Evolutionary conservation across 2,113 vertebrate genomes (phyloP).

Genomic region (Hoplias malabaricus): DNA sequence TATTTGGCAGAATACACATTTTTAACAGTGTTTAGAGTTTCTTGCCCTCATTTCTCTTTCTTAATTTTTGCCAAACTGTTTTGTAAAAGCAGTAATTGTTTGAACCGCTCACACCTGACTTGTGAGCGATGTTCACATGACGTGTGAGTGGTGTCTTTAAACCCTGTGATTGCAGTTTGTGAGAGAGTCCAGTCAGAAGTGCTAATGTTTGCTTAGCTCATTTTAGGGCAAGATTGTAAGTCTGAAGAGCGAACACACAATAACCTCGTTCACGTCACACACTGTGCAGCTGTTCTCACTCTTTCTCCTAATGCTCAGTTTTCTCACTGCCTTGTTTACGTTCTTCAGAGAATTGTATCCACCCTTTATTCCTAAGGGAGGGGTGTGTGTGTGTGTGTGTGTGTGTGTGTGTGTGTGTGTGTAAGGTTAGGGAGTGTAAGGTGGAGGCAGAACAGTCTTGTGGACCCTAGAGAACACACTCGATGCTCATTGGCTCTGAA

Average conservation of each 20-base stretch:
- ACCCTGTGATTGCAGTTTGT: slow-evolving; percentile 41
- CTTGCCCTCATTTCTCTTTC: not conserved
- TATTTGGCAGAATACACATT: no score
- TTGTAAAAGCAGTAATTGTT: no score
- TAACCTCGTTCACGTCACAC: not conserved
- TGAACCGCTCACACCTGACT: not conserved
- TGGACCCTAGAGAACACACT: slow-evolving; percentile 9
- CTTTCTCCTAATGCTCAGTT: not conserved
- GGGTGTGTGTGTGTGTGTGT: slow-evolving; percentile 22
- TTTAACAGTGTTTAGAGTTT: no score
- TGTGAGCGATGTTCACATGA: slow-evolving; percentile 4
- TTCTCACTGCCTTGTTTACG: not conserved
- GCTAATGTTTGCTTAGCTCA: slow-evolving; percentile 27
- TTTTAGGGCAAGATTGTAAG: slow-evolving; percentile 26
- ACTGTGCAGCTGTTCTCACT: not conserved
- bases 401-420: slow-evolving; percentile 22
- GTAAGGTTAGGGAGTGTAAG: slow-evolving; percentile 8
- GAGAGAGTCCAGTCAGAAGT: slow-evolving; percentile 14
- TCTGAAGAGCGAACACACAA: not conserved
- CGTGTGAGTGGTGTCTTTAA: slow-evolving; percentile 28
- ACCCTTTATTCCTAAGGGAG: slow-evolving; percentile 5
- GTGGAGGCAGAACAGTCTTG: not conserved
- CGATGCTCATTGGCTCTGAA: slow-evolving; percentile 21
- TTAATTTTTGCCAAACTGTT: slow-evolving; percentile 8
- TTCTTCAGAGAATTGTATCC: not conserved